Evolutionary conservation across 2,888 invertebrate species (phyloP).

Genomic region (Criorhina ranunculi): DNA sequence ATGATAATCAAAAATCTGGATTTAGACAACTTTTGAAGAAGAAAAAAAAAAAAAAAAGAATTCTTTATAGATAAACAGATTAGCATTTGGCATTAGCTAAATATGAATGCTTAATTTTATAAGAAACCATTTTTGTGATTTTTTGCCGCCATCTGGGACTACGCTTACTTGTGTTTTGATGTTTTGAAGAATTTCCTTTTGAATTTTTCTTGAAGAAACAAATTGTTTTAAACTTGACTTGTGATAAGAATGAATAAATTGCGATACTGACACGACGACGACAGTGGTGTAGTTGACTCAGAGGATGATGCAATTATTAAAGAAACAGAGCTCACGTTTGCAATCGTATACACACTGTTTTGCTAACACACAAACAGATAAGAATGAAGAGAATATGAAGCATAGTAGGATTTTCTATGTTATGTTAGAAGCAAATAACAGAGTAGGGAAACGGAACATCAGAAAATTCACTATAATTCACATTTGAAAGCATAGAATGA

Average conservation of each 20-base stretch:
- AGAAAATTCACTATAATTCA: too few species aligned
- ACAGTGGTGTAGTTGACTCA: neutral
- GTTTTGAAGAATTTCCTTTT: neutral
- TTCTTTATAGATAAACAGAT: neutral
- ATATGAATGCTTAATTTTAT: neutral
- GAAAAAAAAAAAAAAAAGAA: too few species aligned
- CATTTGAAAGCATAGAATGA: too few species aligned
- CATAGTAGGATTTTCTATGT: too few species aligned
- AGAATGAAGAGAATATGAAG: neutral
- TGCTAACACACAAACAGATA: neutral
- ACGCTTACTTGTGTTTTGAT: neutral
- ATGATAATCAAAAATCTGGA: neutral
- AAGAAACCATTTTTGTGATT: too few species aligned
- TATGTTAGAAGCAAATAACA: too few species aligned
- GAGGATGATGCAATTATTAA: constrained; percentile 15
- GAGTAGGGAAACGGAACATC: too few species aligned
- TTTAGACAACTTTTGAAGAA: neutral
- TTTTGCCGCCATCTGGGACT: neutral
- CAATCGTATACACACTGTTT: neutral
- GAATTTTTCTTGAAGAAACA: neutral
- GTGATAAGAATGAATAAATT: constrained; percentile 1
- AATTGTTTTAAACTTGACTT: neutral
- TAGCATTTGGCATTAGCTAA: constrained; percentile 1
- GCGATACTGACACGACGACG: neutral
- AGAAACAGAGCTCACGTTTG: neutral